Percentiles rank a stretch among this genome's conserved stretches.
phyloP scores from a whole-genome alignment of 2,797 vertebrate genomes.

The Leptodactylus fallax region DNA sequence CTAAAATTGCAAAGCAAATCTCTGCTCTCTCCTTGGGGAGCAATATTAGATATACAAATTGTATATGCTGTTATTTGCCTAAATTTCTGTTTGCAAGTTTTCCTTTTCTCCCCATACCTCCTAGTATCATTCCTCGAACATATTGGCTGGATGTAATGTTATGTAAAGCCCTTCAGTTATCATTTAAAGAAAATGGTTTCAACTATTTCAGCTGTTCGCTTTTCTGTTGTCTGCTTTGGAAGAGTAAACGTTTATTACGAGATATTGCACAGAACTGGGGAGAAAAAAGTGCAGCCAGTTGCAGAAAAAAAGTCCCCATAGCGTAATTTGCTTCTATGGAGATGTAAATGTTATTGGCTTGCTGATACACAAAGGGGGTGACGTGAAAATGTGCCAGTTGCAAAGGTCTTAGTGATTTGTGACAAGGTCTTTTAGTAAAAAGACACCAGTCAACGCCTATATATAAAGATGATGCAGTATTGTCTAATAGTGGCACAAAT shows the following conservation, averaged over 20 bases:
- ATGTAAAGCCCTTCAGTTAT: conserved; percentile 59
- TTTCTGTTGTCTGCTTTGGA: conserved; percentile 45
- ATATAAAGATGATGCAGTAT: neutral
- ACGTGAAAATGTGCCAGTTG: conserved; percentile 20
- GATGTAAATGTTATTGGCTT: conserved; percentile 24
- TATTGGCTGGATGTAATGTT: conserved; percentile 50
- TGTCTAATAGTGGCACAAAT: neutral
- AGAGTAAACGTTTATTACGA: conserved; percentile 47
- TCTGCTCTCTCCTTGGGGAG: conserved; percentile 29
- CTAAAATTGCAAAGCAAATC: conserved; percentile 61
- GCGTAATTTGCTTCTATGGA: conserved; percentile 21
- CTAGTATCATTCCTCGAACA: conserved; percentile 52
- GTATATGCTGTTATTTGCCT: conserved; percentile 53
- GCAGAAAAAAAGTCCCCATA: conserved; percentile 27
- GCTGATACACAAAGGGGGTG: conserved; percentile 5
- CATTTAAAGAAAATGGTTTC: conserved; percentile 57
- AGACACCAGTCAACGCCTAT: neutral
- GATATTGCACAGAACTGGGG: conserved; percentile 7
- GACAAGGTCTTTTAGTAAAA: neutral
- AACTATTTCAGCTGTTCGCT: conserved; percentile 50
- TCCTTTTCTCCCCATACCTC: conserved; percentile 28
- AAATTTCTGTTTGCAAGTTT: conserved; percentile 53
- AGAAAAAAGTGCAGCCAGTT: conserved; percentile 26
- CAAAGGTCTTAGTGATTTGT: conserved; percentile 25
- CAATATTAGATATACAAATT: conserved; percentile 58